Percentiles rank a stretch among this genome's conserved stretches.
Evolutionary conservation across 2,797 vertebrate genomes (phyloP).

Genomic region (Microcaecilia unicolor): DNA sequence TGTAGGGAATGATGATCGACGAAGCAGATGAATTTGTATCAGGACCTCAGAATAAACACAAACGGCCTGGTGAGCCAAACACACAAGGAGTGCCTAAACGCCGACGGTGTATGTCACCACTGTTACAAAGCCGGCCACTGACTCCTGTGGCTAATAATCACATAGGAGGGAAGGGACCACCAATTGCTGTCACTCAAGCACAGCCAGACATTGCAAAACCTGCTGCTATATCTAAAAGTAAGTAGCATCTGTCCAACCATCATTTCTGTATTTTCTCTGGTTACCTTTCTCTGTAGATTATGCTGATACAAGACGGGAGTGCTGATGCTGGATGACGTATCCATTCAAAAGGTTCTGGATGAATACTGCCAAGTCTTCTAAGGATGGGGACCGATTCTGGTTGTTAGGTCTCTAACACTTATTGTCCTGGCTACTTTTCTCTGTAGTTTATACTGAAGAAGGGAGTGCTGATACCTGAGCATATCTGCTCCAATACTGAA

Average conservation of each 20-base stretch:
- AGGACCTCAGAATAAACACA: slow-evolving; percentile 80
- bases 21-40: slow-evolving; percentile 70
- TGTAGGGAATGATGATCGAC: slow-evolving; percentile 74
- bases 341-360: too few relatives aligned
- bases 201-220: slow-evolving; percentile 53
- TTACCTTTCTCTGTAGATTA: not conserved
- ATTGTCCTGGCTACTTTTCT: slow-evolving; percentile 1
- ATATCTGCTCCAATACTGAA: too few relatives aligned
- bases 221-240: slow-evolving; percentile 52
- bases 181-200: slow-evolving; percentile 32
- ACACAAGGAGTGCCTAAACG: slow-evolving; percentile 81
- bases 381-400: too few relatives aligned
- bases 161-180: slow-evolving; percentile 55
- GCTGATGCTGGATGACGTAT: too few relatives aligned
- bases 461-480: not conserved
- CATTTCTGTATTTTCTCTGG: not conserved
- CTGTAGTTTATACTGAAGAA: not conserved
- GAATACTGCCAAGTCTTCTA: too few relatives aligned
- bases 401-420: too few relatives aligned
- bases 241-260: slow-evolving; percentile 1
- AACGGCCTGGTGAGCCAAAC: slow-evolving; percentile 74
- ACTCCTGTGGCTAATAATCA: slow-evolving; percentile 62
- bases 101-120: slow-evolving; percentile 83
- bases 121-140: slow-evolving; percentile 72
- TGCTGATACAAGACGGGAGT: not conserved